phyloP scores from a whole-genome alignment of 2,113 vertebrate genomes.

The Stictonetta naevosa region DNA sequence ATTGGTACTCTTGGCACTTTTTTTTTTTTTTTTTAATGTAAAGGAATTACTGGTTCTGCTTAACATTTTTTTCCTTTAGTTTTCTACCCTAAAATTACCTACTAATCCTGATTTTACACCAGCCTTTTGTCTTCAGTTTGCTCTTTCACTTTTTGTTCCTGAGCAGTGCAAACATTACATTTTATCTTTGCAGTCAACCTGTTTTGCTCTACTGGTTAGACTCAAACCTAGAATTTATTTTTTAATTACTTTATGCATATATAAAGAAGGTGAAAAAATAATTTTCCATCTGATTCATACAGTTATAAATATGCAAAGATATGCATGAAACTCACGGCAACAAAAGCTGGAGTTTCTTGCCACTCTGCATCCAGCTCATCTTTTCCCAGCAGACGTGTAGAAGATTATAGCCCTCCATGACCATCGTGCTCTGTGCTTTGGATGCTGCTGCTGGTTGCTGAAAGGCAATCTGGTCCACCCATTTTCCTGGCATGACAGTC shows the following conservation, averaged over 20 bases:
- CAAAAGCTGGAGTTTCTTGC: not conserved
- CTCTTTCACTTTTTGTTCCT: not conserved
- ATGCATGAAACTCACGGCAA: not conserved
- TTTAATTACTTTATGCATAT: not conserved
- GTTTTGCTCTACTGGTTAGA: not conserved
- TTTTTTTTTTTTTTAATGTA: not conserved
- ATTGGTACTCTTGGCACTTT: not conserved
- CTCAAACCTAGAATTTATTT: not conserved
- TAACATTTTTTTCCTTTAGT: not conserved
- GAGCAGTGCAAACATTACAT: not conserved
- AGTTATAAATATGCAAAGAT: not conserved
- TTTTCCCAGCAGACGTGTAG: not conserved
- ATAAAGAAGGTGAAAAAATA: not conserved
- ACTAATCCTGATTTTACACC: not conserved
- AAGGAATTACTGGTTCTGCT: not conserved
- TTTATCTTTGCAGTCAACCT: not conserved
- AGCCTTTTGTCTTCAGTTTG: not conserved
- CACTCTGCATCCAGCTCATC: not conserved
- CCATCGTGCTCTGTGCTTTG: not conserved
- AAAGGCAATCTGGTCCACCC: not conserved
- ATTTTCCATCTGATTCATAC: not conserved
- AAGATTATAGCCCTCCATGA: not conserved
- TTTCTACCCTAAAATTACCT: not conserved
- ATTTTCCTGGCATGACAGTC: not conserved
- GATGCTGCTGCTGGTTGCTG: not conserved